A percentile compares a stretch with the other conserved stretches of the same genome.
phyloP scores from a whole-genome alignment of 2,888 invertebrate genomes.

The Prenolepis imparis region DNA sequence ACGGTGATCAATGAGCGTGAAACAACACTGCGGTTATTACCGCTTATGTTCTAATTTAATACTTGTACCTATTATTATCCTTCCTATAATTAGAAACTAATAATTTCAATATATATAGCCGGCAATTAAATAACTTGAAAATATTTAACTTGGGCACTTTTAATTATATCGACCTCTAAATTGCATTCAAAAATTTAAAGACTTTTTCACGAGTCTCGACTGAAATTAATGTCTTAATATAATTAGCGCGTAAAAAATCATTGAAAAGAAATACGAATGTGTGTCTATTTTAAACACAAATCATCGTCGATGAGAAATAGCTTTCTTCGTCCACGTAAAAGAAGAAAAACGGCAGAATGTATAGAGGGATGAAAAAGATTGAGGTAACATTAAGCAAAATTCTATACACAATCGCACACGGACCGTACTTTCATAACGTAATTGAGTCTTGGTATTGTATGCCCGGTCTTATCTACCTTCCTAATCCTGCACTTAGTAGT shows the following conservation, averaged over 20 bases:
- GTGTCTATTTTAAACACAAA: neutral
- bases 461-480: slow-evolving; percentile 46
- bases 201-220: neutral
- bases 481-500: slow-evolving; percentile 49
- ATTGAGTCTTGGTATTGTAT: slow-evolving; percentile 36
- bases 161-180: neutral
- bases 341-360: neutral
- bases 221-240: neutral
- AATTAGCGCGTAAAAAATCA: neutral
- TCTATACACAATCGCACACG: slow-evolving; percentile 17
- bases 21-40: neutral
- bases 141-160: neutral
- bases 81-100: neutral
- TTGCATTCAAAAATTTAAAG: neutral
- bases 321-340: neutral
- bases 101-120: neutral
- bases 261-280: neutral
- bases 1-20: neutral
- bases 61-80: neutral
- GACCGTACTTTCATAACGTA: slow-evolving; percentile 31
- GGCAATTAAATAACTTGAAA: neutral
- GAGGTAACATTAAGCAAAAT: slow-evolving; percentile 28
- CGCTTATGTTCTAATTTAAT: neutral
- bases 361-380: slow-evolving; percentile 1
- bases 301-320: neutral